These are phyloP conservation scores for Eleutherodactylus coqui DNA, from an alignment of 2,797 vertebrate genomes.

Conservation along the genomic window DNA sequence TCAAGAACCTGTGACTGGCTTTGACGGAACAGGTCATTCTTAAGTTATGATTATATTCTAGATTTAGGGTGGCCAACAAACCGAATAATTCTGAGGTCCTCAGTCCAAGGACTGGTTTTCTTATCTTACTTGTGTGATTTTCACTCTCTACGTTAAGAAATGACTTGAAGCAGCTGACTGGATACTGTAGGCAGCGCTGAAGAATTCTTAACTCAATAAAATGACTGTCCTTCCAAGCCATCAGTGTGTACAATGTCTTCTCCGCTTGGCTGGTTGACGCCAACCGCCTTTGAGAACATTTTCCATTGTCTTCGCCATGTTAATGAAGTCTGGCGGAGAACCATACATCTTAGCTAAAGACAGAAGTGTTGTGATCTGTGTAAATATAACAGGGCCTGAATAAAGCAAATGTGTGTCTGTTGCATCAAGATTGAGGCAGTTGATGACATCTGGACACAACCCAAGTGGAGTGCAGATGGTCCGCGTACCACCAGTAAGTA, in stretches of 20 bases:
- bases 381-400: constrained; percentile 19
- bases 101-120: background rate
- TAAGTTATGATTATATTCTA: background rate
- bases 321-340: constrained; percentile 13
- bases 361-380: constrained; percentile 40
- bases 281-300: background rate
- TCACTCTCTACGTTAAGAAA: background rate
- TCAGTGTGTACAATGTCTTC: constrained; percentile 1
- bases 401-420: constrained; percentile 45
- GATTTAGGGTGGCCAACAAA: background rate
- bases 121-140: background rate
- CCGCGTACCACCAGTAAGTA: constrained; percentile 17
- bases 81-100: background rate
- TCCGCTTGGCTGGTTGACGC: constrained; percentile 3
- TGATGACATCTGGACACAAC: constrained; percentile 33
- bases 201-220: background rate
- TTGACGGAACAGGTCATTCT: background rate
- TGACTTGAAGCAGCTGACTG: background rate
- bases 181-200: background rate
- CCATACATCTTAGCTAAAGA: constrained; percentile 12
- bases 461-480: constrained; percentile 45
- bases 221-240: constrained; percentile 1
- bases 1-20: background rate
- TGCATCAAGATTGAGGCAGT: constrained; percentile 38
- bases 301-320: constrained; percentile 1